These are phyloP conservation scores for Serilophus lunatus DNA, from an alignment of 2,113 vertebrate species.

Conservation along the genomic window DNA sequence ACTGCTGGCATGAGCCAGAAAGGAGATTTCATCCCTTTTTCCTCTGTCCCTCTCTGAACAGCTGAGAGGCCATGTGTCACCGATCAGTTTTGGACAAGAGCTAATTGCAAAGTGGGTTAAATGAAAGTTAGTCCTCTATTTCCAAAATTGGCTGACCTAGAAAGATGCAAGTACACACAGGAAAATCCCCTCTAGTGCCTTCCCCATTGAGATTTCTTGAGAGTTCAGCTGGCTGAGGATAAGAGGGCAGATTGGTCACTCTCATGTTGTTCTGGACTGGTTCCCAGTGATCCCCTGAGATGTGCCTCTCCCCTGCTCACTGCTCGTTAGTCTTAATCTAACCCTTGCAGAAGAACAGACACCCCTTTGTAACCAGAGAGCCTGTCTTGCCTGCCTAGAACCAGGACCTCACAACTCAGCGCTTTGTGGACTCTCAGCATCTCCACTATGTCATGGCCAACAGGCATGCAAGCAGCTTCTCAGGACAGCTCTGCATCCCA, in stretches of 20 bases:
- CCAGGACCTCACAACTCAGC: not conserved
- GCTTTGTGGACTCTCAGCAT: not conserved
- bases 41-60: not conserved
- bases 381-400: not conserved
- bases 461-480: not conserved
- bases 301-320: not conserved
- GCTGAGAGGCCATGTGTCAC: not conserved
- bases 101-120: not conserved
- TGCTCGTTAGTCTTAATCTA: not conserved
- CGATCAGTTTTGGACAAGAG: not conserved
- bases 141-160: not conserved
- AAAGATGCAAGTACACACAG: not conserved
- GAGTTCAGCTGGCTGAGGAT: not conserved
- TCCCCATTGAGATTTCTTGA: not conserved
- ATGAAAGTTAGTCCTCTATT: not conserved
- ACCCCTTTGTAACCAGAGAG: not conserved
- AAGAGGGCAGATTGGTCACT: rapidly evolving
- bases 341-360: not conserved
- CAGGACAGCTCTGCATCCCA: not conserved
- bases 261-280: not conserved
- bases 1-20: not conserved
- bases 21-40: not conserved
- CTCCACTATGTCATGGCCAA: not conserved
- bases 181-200: not conserved
- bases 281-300: not conserved